Evolutionary conservation across 2,797 vertebrate genomes (phyloP), one percentile per base, ranked within the genome.

Genomic region (Crax fasciolata): DNA sequence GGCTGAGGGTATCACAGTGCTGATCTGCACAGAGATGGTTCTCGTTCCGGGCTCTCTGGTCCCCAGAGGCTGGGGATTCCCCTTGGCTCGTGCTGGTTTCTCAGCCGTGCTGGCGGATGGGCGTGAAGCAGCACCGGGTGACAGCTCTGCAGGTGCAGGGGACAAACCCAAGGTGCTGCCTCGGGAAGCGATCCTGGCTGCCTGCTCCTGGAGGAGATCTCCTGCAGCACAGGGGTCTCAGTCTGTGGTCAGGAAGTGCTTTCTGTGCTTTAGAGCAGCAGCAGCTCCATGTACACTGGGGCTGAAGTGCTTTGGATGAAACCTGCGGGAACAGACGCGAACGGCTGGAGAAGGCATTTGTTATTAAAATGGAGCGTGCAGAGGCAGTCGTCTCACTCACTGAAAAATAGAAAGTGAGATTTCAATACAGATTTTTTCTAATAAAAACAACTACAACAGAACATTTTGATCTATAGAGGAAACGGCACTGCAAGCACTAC

Each of bases 141-240:
- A 20, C 1, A 1, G 24, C 39, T 39, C 30, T 2, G 0, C 0
- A 5, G 58, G 32, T 16, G 0, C 0, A 5, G 58, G 39, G 13
- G 51, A 17, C 27, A 25, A 10, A 28, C 11, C 28, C 65, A 7
- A 3, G 62, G 57, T 27, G 19, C 2, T 41, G 15, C 32, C 48
- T 41, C 16, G 48, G 32, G 28, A 32, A 38, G 38, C 4, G 21
- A 14, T 51, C 32, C 3, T 7, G 14, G 43, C 43, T 0, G 10
- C 52, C 32, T 32, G 46, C 25, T 35, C 35, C 6, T 12, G 27
- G 23, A 48, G 51, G 35, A 21, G 46, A 41, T 76, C 28, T 72
- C 65, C 78, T 12, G 0, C 1, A 1, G 19, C 38, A 11, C 38
- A 19, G 27, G 10, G 39, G 46, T 16, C 54, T 63, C 28, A 23